Evolutionary conservation across 1,140 invertebrate species (phyloP).

Genomic region (Mizuhopecten yessoensis): DNA sequence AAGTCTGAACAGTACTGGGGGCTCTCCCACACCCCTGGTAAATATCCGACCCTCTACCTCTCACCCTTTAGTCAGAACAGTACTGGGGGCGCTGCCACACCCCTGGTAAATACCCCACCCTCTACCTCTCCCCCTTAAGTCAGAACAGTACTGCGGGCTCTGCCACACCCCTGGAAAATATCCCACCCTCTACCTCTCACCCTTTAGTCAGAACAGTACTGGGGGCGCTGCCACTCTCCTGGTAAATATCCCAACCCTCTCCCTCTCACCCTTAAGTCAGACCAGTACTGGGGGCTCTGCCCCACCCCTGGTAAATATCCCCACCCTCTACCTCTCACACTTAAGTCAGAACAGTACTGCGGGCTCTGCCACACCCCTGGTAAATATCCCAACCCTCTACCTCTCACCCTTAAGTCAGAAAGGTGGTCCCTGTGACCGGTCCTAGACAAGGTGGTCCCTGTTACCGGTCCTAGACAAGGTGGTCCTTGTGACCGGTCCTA

Average conservation of each 20-base stretch:
- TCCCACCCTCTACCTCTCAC: slow-evolving; percentile 58
- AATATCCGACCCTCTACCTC: slow-evolving; percentile 13
- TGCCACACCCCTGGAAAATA: slow-evolving; percentile 59
- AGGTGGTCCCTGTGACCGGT: slow-evolving; percentile 45
- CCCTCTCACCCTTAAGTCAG: slow-evolving; percentile 75
- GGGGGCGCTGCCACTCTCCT: slow-evolving; percentile 52
- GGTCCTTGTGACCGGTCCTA: no score
- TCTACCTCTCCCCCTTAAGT: no score
- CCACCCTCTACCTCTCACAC: slow-evolving; percentile 64
- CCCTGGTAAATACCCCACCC: slow-evolving; percentile 48
- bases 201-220: slow-evolving; percentile 64
- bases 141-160: slow-evolving; percentile 56
- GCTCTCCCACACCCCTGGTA: slow-evolving; percentile 57
- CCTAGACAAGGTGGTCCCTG: no score
- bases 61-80: slow-evolving; percentile 75
- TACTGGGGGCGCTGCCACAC: slow-evolving; percentile 51
- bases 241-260: slow-evolving; percentile 47
- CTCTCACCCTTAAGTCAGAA: slow-evolving; percentile 70
- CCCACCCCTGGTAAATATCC: slow-evolving; percentile 58
- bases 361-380: slow-evolving; percentile 53
- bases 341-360: slow-evolving; percentile 66
- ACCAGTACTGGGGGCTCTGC: slow-evolving; percentile 48
- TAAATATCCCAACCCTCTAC: no score
- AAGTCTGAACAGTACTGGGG: slow-evolving; percentile 58
- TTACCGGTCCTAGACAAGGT: no score